phyloP scores from a whole-genome alignment of 53 echinoderm and acorn worm genomes.

The Hippasteria phrygiana region DNA sequence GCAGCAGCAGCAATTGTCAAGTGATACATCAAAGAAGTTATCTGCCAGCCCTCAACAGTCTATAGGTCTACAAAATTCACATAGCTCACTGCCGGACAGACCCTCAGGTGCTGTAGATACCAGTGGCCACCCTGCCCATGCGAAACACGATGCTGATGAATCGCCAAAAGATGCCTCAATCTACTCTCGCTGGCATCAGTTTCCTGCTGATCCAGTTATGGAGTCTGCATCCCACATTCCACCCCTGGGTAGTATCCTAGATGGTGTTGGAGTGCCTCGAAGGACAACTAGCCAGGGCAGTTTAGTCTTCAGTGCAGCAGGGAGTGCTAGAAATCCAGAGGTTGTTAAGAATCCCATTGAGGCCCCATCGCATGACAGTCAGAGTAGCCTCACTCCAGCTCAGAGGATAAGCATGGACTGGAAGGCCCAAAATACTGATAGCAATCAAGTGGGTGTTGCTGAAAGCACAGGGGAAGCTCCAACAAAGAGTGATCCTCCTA shows the following conservation, averaged over 20 bases:
- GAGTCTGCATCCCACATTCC: background rate
- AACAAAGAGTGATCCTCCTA: background rate
- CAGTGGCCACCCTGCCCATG: background rate
- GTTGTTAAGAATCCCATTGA: background rate
- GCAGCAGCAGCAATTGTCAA: too few relatives aligned
- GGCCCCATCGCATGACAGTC: background rate
- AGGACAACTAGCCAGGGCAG: background rate
- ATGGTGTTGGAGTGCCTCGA: background rate
- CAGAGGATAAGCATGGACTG: conserved; percentile 58
- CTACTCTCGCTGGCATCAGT: background rate
- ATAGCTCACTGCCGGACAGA: background rate
- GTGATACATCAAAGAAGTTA: too few relatives aligned
- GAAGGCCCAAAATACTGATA: conserved; percentile 9
- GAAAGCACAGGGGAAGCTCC: background rate
- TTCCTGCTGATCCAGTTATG: background rate
- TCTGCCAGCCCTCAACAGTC: too few relatives aligned
- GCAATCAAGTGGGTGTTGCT: background rate
- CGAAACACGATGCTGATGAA: background rate
- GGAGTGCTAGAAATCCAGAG: background rate
- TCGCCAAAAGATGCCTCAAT: background rate
- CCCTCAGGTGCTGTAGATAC: background rate
- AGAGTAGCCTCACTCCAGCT: conserved; percentile 27
- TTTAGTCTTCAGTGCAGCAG: background rate
- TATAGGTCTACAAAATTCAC: too few relatives aligned
- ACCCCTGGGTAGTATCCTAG: background rate